Conservation (phyloP, 23 tunicate species). For the Aplidium turbinatum region DNA sequence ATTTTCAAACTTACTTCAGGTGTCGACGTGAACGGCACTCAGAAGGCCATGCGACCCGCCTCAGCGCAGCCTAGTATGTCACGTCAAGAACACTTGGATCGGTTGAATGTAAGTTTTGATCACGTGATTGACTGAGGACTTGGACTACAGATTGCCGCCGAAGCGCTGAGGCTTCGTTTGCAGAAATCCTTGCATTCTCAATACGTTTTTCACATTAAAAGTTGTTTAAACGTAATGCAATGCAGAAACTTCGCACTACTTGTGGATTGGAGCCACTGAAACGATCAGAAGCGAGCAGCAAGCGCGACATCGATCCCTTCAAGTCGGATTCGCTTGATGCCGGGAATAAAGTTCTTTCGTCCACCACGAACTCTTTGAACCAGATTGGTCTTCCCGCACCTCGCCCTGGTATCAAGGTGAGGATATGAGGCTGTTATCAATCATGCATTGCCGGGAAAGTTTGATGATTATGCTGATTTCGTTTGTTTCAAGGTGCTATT, state of each 20-base stretch:
- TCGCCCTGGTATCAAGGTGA: conserved; percentile 24
- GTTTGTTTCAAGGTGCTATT: not conserved
- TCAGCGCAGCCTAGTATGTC: too few relatives aligned
- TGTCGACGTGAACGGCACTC: not conserved
- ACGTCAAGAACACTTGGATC: conserved; percentile 12
- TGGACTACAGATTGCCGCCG: too few relatives aligned
- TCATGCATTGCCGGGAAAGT: too few relatives aligned
- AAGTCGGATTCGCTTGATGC: not conserved
- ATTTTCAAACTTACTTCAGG: too few relatives aligned
- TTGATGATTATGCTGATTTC: too few relatives aligned
- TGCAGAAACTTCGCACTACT: conserved; percentile 16
- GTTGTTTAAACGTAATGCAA: not conserved
- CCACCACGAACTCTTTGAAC: conserved; percentile 30
- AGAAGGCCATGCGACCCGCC: not conserved
- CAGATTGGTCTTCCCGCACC: not conserved
- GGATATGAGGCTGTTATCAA: too few relatives aligned
- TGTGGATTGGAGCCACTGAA: conserved; percentile 33
- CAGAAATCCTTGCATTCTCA: too few relatives aligned
- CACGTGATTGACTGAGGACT: not conserved
- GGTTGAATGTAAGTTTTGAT: conserved; percentile 18
- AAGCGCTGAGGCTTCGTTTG: too few relatives aligned
- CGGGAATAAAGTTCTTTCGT: conserved; percentile 5
- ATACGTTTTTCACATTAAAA: not conserved
- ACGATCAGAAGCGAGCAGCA: not conserved
- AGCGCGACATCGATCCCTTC: too few relatives aligned